A percentile compares a stretch with the other conserved stretches of the same genome.
Evolutionary conservation across 2,888 invertebrate genomes (phyloP).

Genomic region (Idaea aversata): DNA sequence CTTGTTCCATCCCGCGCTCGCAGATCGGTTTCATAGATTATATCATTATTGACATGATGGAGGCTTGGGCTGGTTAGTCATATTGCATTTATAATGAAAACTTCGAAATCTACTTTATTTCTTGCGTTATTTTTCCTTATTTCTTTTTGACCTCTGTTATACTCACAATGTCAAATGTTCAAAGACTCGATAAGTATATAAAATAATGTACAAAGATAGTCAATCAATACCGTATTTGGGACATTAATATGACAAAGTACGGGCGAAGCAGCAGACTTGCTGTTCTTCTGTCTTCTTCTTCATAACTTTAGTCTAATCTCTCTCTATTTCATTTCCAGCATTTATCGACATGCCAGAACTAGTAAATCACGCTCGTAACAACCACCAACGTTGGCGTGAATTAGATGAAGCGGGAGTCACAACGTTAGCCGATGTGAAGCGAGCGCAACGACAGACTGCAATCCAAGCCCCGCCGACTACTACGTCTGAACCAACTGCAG

Average conservation of each 20-base stretch:
- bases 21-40: slow-evolving; percentile 99
- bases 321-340: slow-evolving; percentile 72
- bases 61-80: slow-evolving; percentile 94
- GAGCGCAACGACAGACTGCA: slow-evolving; percentile 52
- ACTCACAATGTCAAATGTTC: not conserved
- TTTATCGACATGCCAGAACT: slow-evolving; percentile 97
- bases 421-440: slow-evolving; percentile 83
- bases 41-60: slow-evolving; percentile 98
- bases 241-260: too few relatives aligned
- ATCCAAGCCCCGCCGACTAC: slow-evolving; percentile 36
- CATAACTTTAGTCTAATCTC: not conserved
- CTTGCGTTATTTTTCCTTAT: not conserved
- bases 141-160: not conserved
- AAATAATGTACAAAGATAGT: not conserved
- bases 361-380: slow-evolving; percentile 89
- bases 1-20: slow-evolving; percentile 98
- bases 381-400: slow-evolving; percentile 96
- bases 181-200: not conserved
- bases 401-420: slow-evolving; percentile 88
- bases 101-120: not conserved
- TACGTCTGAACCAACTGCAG: slow-evolving; percentile 48
- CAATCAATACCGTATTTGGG: too few relatives aligned
- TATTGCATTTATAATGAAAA: not conserved
- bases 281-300: too few relatives aligned
- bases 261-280: too few relatives aligned